Percentiles rank a stretch among this genome's conserved stretches.
These are phyloP conservation scores for Aplocera efformata DNA, from an alignment of 2,888 invertebrate genomes.

Conservation along the genomic window DNA sequence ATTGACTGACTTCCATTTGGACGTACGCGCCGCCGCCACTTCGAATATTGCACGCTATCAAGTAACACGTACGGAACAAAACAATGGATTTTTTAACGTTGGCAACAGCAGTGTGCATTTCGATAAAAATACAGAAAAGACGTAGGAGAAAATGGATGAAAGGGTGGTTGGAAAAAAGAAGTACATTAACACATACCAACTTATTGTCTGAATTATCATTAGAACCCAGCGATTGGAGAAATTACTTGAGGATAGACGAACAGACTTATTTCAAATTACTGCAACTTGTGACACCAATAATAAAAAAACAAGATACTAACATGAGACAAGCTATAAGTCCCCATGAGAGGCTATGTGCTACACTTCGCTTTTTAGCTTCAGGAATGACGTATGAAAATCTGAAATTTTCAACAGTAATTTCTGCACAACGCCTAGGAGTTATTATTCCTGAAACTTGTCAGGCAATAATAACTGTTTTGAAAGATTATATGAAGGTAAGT, in stretches of 20 bases:
- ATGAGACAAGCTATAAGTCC: background rate
- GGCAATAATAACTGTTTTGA: constrained; percentile 9
- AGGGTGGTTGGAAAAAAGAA: constrained; percentile 10
- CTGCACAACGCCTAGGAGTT: constrained; percentile 7
- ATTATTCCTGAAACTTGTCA: constrained; percentile 17
- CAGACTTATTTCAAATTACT: constrained; percentile 9
- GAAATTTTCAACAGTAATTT: background rate
- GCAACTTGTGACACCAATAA: constrained; percentile 4
- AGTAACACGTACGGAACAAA: too few relatives aligned
- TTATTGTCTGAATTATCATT: constrained; percentile 8
- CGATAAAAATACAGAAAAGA: constrained; percentile 8
- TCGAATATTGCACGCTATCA: too few relatives aligned
- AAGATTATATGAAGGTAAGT: constrained; percentile 8
- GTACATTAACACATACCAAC: constrained; percentile 8
- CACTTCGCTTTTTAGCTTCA: background rate
- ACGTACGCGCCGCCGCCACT: too few relatives aligned
- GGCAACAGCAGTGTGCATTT: too few relatives aligned
- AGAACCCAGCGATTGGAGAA: constrained; percentile 12
- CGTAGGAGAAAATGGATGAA: constrained; percentile 10
- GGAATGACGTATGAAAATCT: background rate
- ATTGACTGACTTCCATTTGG: too few relatives aligned
- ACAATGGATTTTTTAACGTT: too few relatives aligned
- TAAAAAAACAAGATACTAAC: constrained; percentile 2
- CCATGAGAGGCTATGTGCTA: background rate
- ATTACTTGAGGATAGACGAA: constrained; percentile 10